Base-by-base conservation (phyloP, 2,113 vertebrate species). In the Argyrosomus japonicus region DNA sequence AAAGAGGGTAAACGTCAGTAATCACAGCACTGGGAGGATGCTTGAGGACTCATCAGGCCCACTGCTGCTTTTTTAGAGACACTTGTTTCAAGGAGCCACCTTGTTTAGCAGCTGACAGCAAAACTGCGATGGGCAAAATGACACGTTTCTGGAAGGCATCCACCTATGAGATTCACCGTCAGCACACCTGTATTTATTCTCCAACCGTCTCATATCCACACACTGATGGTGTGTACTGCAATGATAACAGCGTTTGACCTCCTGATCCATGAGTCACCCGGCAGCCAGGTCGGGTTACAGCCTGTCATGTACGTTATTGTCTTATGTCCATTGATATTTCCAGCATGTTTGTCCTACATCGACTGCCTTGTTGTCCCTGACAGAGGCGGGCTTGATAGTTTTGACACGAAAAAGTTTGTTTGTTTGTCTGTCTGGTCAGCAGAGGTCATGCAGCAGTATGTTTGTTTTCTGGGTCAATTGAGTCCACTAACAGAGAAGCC, bases 1-100 rank as follows among this genome's bases (percentile, higher is more conserved):
- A 95, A 95, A 95, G 93, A 93, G 94, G 94, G 91, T 96, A 95
- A 96, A 95, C 93, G 91, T 93, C 93, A 91, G 93, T 95, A 96
- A 96, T 96, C 93, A 94, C 91, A 89, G 91, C 90, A 58, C 85
- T 88, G 91, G 91, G 92, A 94, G 91, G 92, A 92, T 88, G 91
- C 89, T 89, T 72, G 83, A 93, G 92, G 91, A 94, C 90, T 93
- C 92, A 93, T 93, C 91, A 92, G 81, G 84, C 86, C 84, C 68
- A 73, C 89, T 84, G 90, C 87, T 84, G 83, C 90, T 90, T 87
- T 91, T 91, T 91, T 84, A 90, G 87, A 91, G 87, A 87, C 91
- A 88, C 92, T 93, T 86, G 77, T 90, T 89, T 92, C 74, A 90
- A 91, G 89, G 85, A 89, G 90, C 87, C 77, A 83, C 84, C 63